Percentiles rank a stretch among this genome's conserved stretches.
phyloP scores from a whole-genome alignment of 2,797 vertebrate genomes.

The Clamator glandarius region DNA sequence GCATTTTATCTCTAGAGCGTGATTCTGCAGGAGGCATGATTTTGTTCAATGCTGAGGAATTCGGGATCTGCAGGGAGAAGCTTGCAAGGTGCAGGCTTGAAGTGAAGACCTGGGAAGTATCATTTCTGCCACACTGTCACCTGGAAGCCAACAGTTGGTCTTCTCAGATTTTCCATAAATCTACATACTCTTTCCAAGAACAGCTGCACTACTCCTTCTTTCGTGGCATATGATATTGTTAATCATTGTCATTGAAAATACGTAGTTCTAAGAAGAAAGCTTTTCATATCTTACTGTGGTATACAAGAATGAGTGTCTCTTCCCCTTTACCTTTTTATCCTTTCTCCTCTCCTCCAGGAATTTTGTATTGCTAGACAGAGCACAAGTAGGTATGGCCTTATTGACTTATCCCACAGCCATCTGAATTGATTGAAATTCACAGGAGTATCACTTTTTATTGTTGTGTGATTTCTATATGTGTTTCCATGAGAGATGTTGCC shows the following conservation, averaged over 20 bases:
- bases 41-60: neutral
- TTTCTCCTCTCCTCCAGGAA: neutral
- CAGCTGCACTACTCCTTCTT: neutral
- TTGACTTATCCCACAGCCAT: neutral
- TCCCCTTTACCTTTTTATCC: neutral
- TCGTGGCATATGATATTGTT: neutral
- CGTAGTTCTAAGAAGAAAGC: neutral
- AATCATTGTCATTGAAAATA: neutral
- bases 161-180: neutral
- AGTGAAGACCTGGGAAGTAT: neutral
- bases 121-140: accelerated
- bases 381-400: neutral
- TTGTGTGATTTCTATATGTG: accelerated
- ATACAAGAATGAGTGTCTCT: neutral
- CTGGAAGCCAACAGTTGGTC: neutral
- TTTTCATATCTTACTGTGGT: neutral
- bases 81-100: neutral
- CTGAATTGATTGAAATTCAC: neutral
- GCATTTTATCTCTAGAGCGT: neutral
- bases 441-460: neutral
- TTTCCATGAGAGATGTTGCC: neutral
- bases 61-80: neutral
- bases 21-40: neutral
- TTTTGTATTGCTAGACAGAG: neutral
- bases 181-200: neutral